Evolutionary conservation across 1,140 invertebrate genomes (phyloP).

Genomic region (Nymphalis io): DNA sequence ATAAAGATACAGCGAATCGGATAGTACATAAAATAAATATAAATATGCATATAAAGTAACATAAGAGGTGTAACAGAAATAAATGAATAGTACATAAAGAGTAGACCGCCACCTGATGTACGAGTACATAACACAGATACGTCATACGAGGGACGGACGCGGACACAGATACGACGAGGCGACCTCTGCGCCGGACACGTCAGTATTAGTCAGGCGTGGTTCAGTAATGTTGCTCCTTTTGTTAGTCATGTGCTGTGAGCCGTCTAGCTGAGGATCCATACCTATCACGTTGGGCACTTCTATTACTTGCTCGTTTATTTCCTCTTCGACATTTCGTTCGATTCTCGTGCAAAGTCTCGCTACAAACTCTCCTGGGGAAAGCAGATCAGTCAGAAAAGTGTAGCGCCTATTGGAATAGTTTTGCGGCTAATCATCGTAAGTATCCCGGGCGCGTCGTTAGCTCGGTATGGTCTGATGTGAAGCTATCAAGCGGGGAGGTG

Average conservation of each 20-base stretch:
- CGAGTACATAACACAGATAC: constrained; percentile 12
- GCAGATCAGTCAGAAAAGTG: constrained; percentile 47
- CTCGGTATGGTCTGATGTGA: constrained; percentile 44
- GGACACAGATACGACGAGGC: constrained; percentile 36
- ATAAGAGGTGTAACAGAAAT: not conserved
- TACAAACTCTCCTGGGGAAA: constrained; percentile 69
- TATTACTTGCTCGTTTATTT: constrained; percentile 46
- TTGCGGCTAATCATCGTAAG: constrained; percentile 14
- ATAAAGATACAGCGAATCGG: constrained; percentile 1
- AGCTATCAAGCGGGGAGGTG: constrained; percentile 60
- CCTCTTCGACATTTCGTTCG: constrained; percentile 45
- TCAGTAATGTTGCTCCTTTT: constrained; percentile 35
- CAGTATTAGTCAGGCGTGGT: constrained; percentile 52
- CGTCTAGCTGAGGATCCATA: constrained; percentile 46
- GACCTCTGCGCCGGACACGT: constrained; percentile 34
- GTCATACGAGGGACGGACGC: constrained; percentile 12
- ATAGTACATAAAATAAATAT: constrained; percentile 24
- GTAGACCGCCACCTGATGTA: constrained; percentile 39
- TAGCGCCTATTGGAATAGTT: constrained; percentile 11
- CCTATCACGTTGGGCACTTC: constrained; percentile 53
- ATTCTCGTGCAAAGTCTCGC: constrained; percentile 65
- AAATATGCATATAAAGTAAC: constrained; percentile 12
- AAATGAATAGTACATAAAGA: constrained; percentile 24
- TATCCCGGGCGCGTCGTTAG: constrained; percentile 34
- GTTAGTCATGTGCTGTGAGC: constrained; percentile 54